A percentile compares a stretch with the other conserved stretches of the same genome.
Evolutionary conservation across 2,797 vertebrate genomes (phyloP).

Genomic region (Malacoctenus gilli): DNA sequence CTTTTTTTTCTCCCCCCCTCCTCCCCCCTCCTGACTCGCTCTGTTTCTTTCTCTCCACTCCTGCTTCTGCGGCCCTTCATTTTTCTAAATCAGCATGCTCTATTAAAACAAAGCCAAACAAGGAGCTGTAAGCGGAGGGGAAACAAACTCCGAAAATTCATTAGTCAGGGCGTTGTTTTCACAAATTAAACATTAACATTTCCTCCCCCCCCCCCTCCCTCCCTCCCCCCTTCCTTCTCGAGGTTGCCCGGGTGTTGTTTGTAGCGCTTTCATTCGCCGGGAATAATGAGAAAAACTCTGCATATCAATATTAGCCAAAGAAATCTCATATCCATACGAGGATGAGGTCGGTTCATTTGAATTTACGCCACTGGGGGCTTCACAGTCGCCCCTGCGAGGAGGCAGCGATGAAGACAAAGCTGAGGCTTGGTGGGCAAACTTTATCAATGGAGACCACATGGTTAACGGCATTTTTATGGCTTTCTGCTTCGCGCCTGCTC

Average conservation of each 20-base stretch:
- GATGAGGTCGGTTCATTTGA: conserved; percentile 60
- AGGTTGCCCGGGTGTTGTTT: conserved; percentile 53
- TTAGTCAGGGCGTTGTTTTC: conserved; percentile 59
- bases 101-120: conserved; percentile 65
- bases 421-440: conserved; percentile 7
- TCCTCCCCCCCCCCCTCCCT: conserved; percentile 14
- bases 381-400: conserved; percentile 2
- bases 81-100: conserved; percentile 58
- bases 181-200: conserved; percentile 69
- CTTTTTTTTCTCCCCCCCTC: conserved; percentile 4
- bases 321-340: conserved; percentile 60
- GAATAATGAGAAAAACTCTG: conserved; percentile 69
- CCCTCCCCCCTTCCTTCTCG: conserved; percentile 3
- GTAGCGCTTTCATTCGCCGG: conserved; percentile 49
- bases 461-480: conserved; percentile 10
- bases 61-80: conserved; percentile 30
- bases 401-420: background rate
- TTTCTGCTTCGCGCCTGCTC: background rate
- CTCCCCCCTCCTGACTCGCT: conserved; percentile 3
- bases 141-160: conserved; percentile 63
- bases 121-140: conserved; percentile 43
- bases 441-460: conserved; percentile 17
- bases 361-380: conserved; percentile 31
- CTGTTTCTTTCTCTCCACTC: too few species aligned
- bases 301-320: conserved; percentile 62